These are phyloP conservation scores for Litocranius walleri DNA, from an alignment of 2,113 vertebrate genomes.

Conservation along the genomic window DNA sequence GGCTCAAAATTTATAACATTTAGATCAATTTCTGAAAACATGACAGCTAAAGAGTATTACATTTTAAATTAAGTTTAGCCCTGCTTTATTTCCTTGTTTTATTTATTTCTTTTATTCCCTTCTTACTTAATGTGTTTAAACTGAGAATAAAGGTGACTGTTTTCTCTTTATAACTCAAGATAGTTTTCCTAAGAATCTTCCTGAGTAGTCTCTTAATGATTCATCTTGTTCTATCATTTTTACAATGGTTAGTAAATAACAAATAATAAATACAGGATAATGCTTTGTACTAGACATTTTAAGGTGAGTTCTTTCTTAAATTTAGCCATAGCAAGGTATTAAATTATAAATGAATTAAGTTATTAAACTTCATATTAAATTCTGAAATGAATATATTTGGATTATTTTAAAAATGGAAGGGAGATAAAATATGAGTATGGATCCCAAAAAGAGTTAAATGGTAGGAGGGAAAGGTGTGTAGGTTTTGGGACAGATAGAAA, in stretches of 20 bases:
- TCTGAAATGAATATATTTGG: not conserved
- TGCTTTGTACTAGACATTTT: not conserved
- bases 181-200: not conserved
- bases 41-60: not conserved
- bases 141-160: not conserved
- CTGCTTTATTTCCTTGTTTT: not conserved
- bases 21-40: not conserved
- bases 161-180: not conserved
- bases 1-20: not conserved
- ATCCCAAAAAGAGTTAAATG: not conserved
- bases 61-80: not conserved
- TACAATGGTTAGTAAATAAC: not conserved
- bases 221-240: not conserved
- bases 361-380: not conserved
- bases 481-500: not conserved
- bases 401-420: not conserved
- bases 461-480: rapidly evolving
- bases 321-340: not conserved
- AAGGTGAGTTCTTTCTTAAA: not conserved
- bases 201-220: not conserved
- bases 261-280: not conserved
- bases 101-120: not conserved
- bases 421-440: not conserved
- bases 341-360: not conserved
- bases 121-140: not conserved